Percentiles rank a stretch among this genome's conserved stretches.
These are phyloP conservation scores for Hippoglossus hippoglossus DNA, from an alignment of 2,797 vertebrate genomes.

Conservation along the genomic window DNA sequence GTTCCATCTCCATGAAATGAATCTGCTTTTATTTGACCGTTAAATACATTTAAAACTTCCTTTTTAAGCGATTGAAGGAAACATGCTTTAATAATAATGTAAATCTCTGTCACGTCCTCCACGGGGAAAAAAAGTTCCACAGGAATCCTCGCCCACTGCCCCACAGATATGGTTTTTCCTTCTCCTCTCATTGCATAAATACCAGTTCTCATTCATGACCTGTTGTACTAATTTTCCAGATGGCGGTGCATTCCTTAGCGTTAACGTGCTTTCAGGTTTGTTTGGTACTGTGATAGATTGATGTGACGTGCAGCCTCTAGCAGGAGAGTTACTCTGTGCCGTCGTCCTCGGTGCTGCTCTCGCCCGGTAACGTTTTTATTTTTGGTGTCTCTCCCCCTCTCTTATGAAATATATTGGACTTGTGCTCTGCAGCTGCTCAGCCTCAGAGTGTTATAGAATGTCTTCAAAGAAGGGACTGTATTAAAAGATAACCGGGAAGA, in stretches of 20 bases:
- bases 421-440: slow-evolving; percentile 19
- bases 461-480: not conserved
- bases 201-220: slow-evolving; percentile 23
- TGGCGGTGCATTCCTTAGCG: slow-evolving; percentile 47
- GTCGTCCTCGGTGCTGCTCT: slow-evolving; percentile 8
- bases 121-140: not conserved
- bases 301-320: slow-evolving; percentile 26
- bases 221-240: slow-evolving; percentile 47
- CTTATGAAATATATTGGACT: not conserved
- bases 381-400: not conserved
- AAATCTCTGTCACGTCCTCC: not conserved
- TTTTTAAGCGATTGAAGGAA: no score
- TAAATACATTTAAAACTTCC: no score
- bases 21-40: not conserved
- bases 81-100: not conserved
- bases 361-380: not conserved
- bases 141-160: not conserved
- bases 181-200: not conserved
- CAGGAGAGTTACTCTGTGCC: slow-evolving; percentile 18
- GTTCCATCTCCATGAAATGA: slow-evolving; percentile 10
- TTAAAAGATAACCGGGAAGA: not conserved
- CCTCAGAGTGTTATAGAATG: not conserved
- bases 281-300: slow-evolving; percentile 28
- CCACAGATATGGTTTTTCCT: not conserved
- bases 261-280: slow-evolving; percentile 56